Percentiles rank a stretch among this genome's conserved stretches.
These are phyloP conservation scores for Nemapogon koenigi DNA, from an alignment of 2,888 invertebrate species.

Conservation along the genomic window DNA sequence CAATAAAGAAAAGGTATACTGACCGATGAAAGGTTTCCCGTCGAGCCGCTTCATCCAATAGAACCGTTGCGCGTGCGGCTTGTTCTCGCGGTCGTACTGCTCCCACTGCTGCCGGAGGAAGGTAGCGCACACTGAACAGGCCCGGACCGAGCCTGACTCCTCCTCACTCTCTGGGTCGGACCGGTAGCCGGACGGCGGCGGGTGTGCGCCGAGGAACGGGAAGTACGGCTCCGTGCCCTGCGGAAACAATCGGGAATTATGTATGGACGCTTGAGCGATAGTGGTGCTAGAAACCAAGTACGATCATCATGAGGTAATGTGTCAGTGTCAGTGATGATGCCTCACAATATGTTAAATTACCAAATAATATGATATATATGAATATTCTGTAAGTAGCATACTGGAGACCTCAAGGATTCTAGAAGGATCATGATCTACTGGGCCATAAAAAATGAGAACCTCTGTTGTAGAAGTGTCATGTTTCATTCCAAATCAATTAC, in stretches of 20 bases:
- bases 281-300: too few relatives aligned
- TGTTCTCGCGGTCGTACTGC: slow-evolving; percentile 82
- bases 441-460: too few relatives aligned
- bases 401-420: too few relatives aligned
- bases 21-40: slow-evolving; percentile 83
- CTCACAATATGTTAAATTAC: too few relatives aligned
- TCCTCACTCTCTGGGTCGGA: slow-evolving; percentile 39
- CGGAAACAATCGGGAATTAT: not conserved
- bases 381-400: too few relatives aligned
- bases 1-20: not conserved
- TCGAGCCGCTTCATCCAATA: slow-evolving; percentile 94
- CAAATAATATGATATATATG: too few relatives aligned
- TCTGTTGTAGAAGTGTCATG: too few relatives aligned
- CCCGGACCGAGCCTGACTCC: slow-evolving; percentile 66
- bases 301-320: too few relatives aligned
- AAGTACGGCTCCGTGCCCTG: slow-evolving; percentile 80
- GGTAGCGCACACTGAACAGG: slow-evolving; percentile 87
- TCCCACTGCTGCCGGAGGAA: slow-evolving; percentile 93
- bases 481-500: too few relatives aligned
- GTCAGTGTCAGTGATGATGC: too few relatives aligned
- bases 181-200: slow-evolving; percentile 81
- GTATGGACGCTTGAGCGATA: too few relatives aligned
- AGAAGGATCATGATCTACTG: too few relatives aligned
- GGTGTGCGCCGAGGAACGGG: slow-evolving; percentile 90
- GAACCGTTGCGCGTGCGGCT: slow-evolving; percentile 85